These are phyloP conservation scores for Erythrocebus patas DNA, from an alignment of 2,113 vertebrate species.

Conservation along the genomic window DNA sequence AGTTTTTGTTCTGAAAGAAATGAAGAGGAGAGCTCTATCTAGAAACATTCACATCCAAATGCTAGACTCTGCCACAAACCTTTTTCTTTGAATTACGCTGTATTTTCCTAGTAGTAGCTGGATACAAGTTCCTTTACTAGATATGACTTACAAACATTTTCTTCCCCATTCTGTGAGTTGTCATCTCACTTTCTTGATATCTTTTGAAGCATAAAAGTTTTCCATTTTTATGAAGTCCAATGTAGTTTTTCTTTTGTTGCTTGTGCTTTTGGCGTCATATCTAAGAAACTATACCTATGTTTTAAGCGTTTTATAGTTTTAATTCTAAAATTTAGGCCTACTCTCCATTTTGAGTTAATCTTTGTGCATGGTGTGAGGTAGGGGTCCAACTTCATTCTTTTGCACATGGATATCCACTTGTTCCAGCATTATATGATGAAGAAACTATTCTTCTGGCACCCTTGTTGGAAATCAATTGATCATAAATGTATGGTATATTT, in stretches of 20 bases:
- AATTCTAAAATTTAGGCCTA: not conserved
- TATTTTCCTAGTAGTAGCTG: not conserved
- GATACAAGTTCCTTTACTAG: not conserved
- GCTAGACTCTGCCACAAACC: not conserved
- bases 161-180: not conserved
- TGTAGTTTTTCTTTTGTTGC: not conserved
- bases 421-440: not conserved
- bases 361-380: not conserved
- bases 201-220: not conserved
- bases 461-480: not conserved
- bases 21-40: not conserved
- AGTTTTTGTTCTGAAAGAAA: not conserved
- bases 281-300: not conserved
- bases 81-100: not conserved
- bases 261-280: not conserved
- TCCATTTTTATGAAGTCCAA: not conserved
- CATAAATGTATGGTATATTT: slow-evolving; percentile 3
- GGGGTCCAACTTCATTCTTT: not conserved
- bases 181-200: not conserved
- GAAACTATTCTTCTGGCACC: not conserved
- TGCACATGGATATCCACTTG: not conserved
- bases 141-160: not conserved
- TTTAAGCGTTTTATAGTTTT: not conserved
- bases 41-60: not conserved
- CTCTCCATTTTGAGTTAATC: not conserved